Evolutionary conservation across 2,797 vertebrate species (phyloP).

Genomic region (Lacerta bilineata): DNA sequence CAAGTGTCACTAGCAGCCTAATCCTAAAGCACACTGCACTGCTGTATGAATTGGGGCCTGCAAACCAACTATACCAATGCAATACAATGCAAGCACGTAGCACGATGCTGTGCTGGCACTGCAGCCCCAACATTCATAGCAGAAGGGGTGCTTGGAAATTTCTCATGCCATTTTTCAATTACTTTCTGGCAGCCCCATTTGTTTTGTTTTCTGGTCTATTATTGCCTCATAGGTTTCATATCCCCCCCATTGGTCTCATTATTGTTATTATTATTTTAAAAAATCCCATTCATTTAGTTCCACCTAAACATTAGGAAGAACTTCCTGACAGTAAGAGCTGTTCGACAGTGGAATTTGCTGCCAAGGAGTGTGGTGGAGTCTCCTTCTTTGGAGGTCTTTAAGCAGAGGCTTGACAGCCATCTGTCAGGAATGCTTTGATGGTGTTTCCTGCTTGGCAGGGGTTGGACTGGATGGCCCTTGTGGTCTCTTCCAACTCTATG

Average conservation of each 20-base stretch:
- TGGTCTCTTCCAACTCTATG: no score
- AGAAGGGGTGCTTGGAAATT: neutral
- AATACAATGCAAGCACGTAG: neutral
- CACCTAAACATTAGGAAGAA: no score
- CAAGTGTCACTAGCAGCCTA: slow-evolving; percentile 19
- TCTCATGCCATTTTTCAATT: neutral
- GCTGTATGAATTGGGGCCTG: neutral
- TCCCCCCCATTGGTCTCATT: neutral
- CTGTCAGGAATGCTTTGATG: no score
- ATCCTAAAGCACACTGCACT: neutral
- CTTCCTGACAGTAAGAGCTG: no score
- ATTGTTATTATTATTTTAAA: neutral
- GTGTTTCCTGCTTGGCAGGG: no score
- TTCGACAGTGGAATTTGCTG: no score
- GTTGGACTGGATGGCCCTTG: no score
- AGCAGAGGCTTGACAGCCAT: no score
- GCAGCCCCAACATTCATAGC: neutral
- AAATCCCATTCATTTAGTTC: neutral
- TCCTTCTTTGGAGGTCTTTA: no score
- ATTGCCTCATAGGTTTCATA: neutral
- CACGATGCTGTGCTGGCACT: neutral
- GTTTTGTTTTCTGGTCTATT: neutral
- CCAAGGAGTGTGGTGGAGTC: no score
- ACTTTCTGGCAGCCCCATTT: neutral
- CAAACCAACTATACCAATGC: neutral